Evolutionary conservation across 2,113 vertebrate species (phyloP).

Genomic region (Alouatta palliata): DNA sequence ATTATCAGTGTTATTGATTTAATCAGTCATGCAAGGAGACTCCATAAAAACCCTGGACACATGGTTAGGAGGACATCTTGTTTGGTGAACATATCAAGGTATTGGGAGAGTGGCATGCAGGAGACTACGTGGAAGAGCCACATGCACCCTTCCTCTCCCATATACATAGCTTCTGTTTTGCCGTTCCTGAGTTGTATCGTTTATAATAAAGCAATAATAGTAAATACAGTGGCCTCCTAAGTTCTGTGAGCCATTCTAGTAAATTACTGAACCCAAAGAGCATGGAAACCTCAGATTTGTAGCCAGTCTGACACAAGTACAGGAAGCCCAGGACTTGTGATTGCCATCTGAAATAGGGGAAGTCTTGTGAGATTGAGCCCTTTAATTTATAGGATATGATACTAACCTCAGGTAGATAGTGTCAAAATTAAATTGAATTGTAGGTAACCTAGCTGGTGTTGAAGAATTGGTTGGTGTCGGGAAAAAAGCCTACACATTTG

Average conservation of each 20-base stretch:
- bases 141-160: neutral
- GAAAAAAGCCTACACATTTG: neutral
- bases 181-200: neutral
- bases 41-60: neutral
- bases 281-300: neutral
- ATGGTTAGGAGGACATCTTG: neutral
- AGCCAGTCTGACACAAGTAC: neutral
- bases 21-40: neutral
- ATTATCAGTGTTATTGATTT: neutral
- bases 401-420: neutral
- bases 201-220: neutral
- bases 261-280: neutral
- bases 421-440: neutral
- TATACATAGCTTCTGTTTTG: neutral
- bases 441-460: neutral
- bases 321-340: neutral
- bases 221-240: neutral
- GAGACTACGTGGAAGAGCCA: neutral
- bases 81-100: neutral
- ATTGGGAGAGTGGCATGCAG: neutral
- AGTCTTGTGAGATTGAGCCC: neutral
- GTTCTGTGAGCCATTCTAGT: neutral
- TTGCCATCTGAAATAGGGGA: neutral
- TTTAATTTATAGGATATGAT: neutral
- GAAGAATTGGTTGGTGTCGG: neutral